Evolutionary conservation across 2,888 invertebrate genomes (phyloP).

Genomic region (Antheraea yamamai): DNA sequence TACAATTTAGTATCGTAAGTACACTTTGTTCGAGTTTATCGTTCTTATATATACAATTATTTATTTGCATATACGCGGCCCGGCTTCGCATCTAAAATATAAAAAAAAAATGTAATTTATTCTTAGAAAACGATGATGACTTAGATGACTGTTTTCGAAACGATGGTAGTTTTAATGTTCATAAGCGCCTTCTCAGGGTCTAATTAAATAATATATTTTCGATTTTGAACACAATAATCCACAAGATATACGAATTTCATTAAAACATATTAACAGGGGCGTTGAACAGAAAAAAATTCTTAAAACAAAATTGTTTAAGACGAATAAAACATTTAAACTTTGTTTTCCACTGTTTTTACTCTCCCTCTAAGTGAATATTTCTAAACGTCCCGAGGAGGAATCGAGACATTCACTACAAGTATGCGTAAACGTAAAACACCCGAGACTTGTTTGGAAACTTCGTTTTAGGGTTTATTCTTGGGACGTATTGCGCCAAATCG

Average conservation of each 20-base stretch:
- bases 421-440: background rate
- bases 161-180: background rate
- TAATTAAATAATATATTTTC: background rate
- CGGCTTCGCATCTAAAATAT: too few species aligned
- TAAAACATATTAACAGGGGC: background rate
- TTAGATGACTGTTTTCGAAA: background rate
- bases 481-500: background rate
- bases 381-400: background rate
- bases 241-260: background rate
- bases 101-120: too few species aligned
- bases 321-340: background rate
- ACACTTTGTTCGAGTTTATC: too few species aligned
- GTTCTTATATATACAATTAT: too few species aligned
- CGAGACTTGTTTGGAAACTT: conserved; percentile 10
- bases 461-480: background rate
- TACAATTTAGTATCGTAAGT: too few species aligned
- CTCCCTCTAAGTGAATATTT: background rate
- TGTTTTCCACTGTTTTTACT: background rate
- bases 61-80: too few species aligned
- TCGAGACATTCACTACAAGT: conserved; percentile 2
- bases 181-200: background rate
- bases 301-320: background rate
- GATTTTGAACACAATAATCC: background rate
- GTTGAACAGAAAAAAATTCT: background rate
- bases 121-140: too few species aligned